These are phyloP conservation scores for Indri indri DNA, from an alignment of 2,113 vertebrate genomes.

Conservation along the genomic window DNA sequence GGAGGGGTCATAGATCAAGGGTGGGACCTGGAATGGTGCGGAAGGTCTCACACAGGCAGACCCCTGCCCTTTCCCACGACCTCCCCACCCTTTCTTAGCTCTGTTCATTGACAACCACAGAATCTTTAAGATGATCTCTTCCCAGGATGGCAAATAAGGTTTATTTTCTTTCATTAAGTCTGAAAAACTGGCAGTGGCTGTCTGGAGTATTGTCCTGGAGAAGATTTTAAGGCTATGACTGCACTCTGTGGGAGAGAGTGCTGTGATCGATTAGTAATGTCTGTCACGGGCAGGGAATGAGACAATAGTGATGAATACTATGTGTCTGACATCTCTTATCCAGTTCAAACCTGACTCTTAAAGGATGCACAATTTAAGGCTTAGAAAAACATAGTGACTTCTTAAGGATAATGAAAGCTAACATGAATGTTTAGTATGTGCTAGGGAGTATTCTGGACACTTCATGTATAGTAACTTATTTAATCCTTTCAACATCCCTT, in stretches of 20 bases:
- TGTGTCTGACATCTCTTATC: not conserved
- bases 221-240: not conserved
- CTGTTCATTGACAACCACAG: not conserved
- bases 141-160: not conserved
- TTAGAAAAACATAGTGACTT: not conserved
- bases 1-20: not conserved
- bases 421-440: not conserved
- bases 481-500: not conserved
- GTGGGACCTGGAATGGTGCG: not conserved
- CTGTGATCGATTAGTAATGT: constrained; percentile 46
- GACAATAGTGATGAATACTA: not conserved
- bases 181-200: constrained; percentile 7
- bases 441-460: not conserved
- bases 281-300: not conserved
- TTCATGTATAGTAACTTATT: not conserved
- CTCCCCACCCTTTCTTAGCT: not conserved
- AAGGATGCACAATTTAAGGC: not conserved
- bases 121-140: not conserved
- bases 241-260: not conserved
- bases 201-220: not conserved
- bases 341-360: not conserved
- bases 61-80: not conserved
- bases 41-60: not conserved
- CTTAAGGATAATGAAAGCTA: not conserved
- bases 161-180: not conserved